Evolutionary conservation across 2,888 invertebrate genomes (phyloP), one percentile per base, ranked within the genome.

Genomic region (Willowsia nigromaculata): DNA sequence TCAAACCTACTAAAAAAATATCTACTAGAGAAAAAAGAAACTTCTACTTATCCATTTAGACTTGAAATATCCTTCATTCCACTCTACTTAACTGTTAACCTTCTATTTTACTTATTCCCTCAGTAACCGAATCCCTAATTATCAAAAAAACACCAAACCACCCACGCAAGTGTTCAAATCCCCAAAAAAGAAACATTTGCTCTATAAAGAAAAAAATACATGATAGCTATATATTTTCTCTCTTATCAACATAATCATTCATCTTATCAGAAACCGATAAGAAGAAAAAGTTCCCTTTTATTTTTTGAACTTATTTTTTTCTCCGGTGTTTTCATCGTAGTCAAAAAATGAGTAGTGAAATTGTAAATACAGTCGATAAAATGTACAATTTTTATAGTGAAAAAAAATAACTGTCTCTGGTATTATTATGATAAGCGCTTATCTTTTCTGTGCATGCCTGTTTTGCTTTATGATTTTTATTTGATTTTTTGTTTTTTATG

Each of bases 1-100:
- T 2, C 91, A 92, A 80, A 93, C 91, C 74, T 92, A 92, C 83
- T 92, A 92, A 90, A 80, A 74, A 47, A 27, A 4, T 15, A 53
- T 71, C 56, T 56, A 11, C 65, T 27, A 65, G 15, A n/a, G 2
- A 5, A 30, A n/a, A n/a, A n/a, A n/a, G n/a, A n/a, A n/a, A n/a
- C n/a, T n/a, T n/a, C n/a, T n/a, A 37, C 68, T 27, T 62, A 22
- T 62, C 62, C 25, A 22, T 62, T 27, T 53, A 53, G 4, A 53
- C n/a, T 25, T 62, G 5, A 27, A 62, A 5, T 22, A 11, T 15
- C 9, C 5, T 25, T 9, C 25, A 22, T 9, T 22, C 62, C 9
- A 22, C 15, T 62, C 25, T 62, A 5, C n/a, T 15, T 18, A 5
- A 6, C n/a, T 56, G 56, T n/a, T n/a, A n/a, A n/a, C n/a, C n/a